Evolutionary conservation across 2,797 vertebrate species (phyloP).

Genomic region (Masticophis lateralis): DNA sequence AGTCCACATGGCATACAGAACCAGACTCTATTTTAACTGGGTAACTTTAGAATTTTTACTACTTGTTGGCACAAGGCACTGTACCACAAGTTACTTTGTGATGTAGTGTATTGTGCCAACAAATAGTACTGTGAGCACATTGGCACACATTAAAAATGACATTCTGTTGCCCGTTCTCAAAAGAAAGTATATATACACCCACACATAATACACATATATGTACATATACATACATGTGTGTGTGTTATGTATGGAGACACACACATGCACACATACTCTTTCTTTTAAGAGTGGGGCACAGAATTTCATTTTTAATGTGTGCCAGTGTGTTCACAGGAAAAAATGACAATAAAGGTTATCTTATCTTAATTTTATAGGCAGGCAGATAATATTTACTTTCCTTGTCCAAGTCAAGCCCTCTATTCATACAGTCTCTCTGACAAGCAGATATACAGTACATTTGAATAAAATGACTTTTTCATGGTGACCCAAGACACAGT

Average conservation of each 20-base stretch:
- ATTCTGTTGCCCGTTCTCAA: no score
- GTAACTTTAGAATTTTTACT: no score
- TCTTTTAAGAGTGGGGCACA: neutral
- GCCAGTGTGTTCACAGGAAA: neutral
- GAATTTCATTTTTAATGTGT: neutral
- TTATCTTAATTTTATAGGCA: neutral
- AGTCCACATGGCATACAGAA: neutral
- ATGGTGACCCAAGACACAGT: neutral
- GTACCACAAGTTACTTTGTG: neutral
- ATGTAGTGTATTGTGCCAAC: neutral
- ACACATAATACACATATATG: no score
- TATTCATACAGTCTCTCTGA: neutral
- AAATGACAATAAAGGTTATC: neutral
- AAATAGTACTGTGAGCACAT: neutral
- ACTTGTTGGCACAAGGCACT: neutral
- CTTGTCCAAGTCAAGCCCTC: neutral
- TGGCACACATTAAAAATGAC: neutral
- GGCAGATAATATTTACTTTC: neutral
- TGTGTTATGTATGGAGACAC: no score
- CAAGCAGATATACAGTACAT: neutral
- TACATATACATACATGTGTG: no score
- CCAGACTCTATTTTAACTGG: neutral
- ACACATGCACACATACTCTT: no score
- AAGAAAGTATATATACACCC: no score
- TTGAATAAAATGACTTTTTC: neutral